Evolutionary conservation across 2,113 vertebrate species (phyloP).

Genomic region (Hypanus sabinus): DNA sequence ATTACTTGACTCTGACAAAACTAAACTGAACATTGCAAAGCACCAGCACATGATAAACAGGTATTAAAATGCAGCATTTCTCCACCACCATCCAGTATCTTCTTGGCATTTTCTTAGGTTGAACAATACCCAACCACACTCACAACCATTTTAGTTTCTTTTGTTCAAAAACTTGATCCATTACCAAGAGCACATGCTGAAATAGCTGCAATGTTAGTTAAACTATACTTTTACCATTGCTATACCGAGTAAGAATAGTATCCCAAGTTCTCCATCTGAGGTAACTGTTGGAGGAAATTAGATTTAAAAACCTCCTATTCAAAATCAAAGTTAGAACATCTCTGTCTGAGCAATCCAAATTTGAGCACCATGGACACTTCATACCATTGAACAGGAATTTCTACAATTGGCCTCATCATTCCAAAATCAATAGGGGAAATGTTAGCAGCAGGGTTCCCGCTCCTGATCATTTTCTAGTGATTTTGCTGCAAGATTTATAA

Average conservation of each 20-base stretch:
- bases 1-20: neutral
- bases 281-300: neutral
- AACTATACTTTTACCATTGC: neutral
- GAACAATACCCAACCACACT: neutral
- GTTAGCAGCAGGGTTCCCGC: neutral
- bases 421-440: neutral
- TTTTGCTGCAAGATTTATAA: neutral
- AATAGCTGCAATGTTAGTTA: neutral
- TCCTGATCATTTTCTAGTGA: neutral
- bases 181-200: slow-evolving; percentile 10
- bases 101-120: neutral
- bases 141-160: neutral
- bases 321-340: neutral
- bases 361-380: neutral
- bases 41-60: neutral
- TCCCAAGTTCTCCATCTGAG: neutral
- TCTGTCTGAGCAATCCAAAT: neutral
- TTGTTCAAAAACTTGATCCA: neutral
- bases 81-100: neutral
- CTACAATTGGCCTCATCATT: neutral
- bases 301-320: no score
- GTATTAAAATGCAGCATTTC: neutral
- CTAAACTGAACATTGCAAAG: neutral
- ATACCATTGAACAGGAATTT: neutral
- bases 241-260: no score